Percentiles rank a stretch among this genome's conserved stretches.
Conservation (phyloP, 1,140 invertebrate genomes). For the Anoplophora glabripennis region DNA sequence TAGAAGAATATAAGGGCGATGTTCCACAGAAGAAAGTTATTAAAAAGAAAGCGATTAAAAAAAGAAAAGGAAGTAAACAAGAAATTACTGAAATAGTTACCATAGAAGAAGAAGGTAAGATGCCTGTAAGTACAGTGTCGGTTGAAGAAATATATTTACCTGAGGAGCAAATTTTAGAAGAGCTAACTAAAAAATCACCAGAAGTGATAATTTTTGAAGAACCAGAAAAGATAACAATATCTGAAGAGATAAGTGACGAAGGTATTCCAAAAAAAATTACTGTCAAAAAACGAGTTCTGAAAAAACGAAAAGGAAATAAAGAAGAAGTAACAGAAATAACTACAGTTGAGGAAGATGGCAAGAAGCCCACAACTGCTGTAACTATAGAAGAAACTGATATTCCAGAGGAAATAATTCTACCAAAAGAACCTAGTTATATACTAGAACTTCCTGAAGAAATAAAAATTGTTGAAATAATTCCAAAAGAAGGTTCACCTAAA, state of each 20-base stretch:
- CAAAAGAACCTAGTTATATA: slow-evolving; percentile 24
- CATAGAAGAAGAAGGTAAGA: slow-evolving; percentile 48
- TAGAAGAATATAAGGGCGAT: slow-evolving; percentile 39
- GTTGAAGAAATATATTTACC: slow-evolving; percentile 45
- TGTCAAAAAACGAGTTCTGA: slow-evolving; percentile 43
- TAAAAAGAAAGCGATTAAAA: slow-evolving; percentile 45
- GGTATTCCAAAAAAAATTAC: slow-evolving; percentile 49
- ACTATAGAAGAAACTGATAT: slow-evolving; percentile 43
- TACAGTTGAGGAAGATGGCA: slow-evolving; percentile 51
- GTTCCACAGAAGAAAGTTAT: slow-evolving; percentile 38
- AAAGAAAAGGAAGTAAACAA: slow-evolving; percentile 39
- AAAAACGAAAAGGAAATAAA: slow-evolving; percentile 39
- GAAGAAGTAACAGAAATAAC: slow-evolving; percentile 51
- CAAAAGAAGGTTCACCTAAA: slow-evolving; percentile 42
- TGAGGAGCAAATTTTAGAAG: slow-evolving; percentile 35
- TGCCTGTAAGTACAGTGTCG: slow-evolving; percentile 45
- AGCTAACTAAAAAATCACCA: slow-evolving; percentile 43
- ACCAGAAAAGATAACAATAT: slow-evolving; percentile 35
- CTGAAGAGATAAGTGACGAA: slow-evolving; percentile 39
- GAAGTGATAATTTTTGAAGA: slow-evolving; percentile 17
- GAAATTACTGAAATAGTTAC: slow-evolving; percentile 45
- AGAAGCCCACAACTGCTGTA: slow-evolving; percentile 45
- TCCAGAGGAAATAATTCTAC: slow-evolving; percentile 38
- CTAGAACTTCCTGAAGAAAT: slow-evolving; percentile 43
- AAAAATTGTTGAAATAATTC: slow-evolving; percentile 40